Evolutionary conservation across 2,113 vertebrate genomes (phyloP).

Genomic region (Chionis minor): DNA sequence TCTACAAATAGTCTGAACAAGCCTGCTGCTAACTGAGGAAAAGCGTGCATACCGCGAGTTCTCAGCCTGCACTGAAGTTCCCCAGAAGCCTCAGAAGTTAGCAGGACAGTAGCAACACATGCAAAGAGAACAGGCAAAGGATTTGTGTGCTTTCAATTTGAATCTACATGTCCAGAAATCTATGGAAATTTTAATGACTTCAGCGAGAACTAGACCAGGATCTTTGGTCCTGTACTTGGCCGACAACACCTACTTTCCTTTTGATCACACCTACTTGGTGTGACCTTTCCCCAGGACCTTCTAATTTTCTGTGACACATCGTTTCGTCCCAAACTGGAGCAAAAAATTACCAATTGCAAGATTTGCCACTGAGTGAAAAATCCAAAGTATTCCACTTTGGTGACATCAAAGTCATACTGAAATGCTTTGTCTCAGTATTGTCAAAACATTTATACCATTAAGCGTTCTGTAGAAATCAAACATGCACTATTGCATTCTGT

Average conservation of each 20-base stretch:
- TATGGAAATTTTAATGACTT: background rate
- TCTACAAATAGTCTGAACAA: background rate
- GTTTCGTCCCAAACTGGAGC: background rate
- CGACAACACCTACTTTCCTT: background rate
- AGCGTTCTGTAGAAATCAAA: background rate
- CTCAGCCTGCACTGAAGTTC: background rate
- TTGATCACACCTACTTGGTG: background rate
- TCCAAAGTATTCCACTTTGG: background rate
- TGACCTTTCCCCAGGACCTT: background rate
- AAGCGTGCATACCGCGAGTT: background rate
- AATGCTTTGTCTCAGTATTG: constrained; percentile 9
- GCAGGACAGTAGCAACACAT: background rate
- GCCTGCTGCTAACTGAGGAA: background rate
- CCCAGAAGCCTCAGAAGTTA: background rate
- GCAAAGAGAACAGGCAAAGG: background rate
- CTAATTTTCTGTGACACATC: background rate
- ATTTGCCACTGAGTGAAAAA: background rate
- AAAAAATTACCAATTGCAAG: background rate
- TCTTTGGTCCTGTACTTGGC: background rate
- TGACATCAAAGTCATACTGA: background rate
- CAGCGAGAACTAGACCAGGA: background rate
- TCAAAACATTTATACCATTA: constrained; percentile 27
- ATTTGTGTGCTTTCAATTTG: background rate
- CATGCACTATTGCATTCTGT: background rate
- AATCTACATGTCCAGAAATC: background rate